Evolutionary conservation across 2,888 invertebrate genomes (phyloP), one percentile per base, ranked within the genome.

Genomic region (Cylloceria caligata): DNA sequence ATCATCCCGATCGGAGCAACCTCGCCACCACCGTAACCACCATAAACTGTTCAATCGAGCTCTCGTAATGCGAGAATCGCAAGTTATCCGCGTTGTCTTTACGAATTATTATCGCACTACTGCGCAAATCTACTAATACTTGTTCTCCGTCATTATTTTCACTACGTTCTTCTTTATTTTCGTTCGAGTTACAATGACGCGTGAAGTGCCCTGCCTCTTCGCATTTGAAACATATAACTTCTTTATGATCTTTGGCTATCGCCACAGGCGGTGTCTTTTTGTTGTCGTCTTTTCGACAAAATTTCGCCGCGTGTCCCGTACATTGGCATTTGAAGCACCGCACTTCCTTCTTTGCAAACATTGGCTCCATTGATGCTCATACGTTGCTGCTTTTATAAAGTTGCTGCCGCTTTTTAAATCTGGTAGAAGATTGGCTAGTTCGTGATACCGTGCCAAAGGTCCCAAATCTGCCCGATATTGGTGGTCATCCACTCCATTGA

Each of bases 401-500:
- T 24, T 65, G 30, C 52, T 39, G 2, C 82, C 85, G 67, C 85
- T 82, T 68, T 83, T 87, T 45, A 84, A 80, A 76, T 84, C 83
- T 55, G 77, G 83, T 42, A 86, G 52, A 19, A 86, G 62, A 34
- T 85, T 68, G 21, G 71, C 68, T 9, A 83, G 68, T 57, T 77
- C 80, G 7, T 13, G 21, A 67, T 88, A 88, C 60, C 77, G 73
- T n/a, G 69, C 68, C 11, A 87, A 62, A 21, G 86, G 86, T 65
- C 86, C 86, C 45, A 84, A 65, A 57, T 69, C 78, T 77, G 86
- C 84, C n/a, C 81, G 75, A 42, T 73, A 83, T 64, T 65, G 67
- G 81, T 75, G 27, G 49, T 84, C 65, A 16, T 81, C 73, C 49
- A 84, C 49, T 19, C 84, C 85, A 69, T 84, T 74, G 2, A 86